Evolutionary conservation across 2,888 invertebrate species (phyloP).

Genomic region (Cactoblastis cactorum): DNA sequence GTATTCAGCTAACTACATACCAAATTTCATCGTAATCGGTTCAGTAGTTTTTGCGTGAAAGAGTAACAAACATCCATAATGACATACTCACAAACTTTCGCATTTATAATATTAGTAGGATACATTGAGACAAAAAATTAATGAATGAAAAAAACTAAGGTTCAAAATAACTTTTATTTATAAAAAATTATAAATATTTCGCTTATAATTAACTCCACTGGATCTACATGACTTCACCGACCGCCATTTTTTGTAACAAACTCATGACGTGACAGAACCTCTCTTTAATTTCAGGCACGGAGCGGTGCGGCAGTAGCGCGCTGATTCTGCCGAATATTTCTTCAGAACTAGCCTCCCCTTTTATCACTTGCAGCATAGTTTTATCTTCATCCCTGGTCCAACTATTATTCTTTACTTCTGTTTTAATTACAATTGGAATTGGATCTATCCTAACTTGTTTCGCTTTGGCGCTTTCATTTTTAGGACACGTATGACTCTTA

Average conservation of each 20-base stretch:
- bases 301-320: constrained; percentile 75
- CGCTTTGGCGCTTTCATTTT: constrained; percentile 38
- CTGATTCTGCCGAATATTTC: constrained; percentile 80
- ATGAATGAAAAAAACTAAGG: constrained; percentile 12
- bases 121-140: not conserved
- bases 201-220: constrained; percentile 32
- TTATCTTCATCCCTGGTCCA: constrained; percentile 93
- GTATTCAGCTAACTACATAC: too few relatives aligned
- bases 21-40: too few relatives aligned
- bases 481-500: constrained; percentile 29
- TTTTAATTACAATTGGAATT: constrained; percentile 18
- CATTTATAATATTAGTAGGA: too few relatives aligned
- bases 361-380: constrained; percentile 87
- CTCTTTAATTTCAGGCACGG: constrained; percentile 79
- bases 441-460: constrained; percentile 52
- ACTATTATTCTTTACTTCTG: constrained; percentile 45
- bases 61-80: too few relatives aligned
- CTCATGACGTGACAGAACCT: constrained; percentile 81
- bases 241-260: constrained; percentile 81
- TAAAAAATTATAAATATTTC: constrained; percentile 67
- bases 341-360: constrained; percentile 82
- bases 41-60: too few relatives aligned
- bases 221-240: constrained; percentile 63
- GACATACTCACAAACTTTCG: too few relatives aligned
- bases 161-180: constrained; percentile 43